Conservation (phyloP, 2,797 vertebrate genomes). For the Trichosurus vulpecula region DNA sequence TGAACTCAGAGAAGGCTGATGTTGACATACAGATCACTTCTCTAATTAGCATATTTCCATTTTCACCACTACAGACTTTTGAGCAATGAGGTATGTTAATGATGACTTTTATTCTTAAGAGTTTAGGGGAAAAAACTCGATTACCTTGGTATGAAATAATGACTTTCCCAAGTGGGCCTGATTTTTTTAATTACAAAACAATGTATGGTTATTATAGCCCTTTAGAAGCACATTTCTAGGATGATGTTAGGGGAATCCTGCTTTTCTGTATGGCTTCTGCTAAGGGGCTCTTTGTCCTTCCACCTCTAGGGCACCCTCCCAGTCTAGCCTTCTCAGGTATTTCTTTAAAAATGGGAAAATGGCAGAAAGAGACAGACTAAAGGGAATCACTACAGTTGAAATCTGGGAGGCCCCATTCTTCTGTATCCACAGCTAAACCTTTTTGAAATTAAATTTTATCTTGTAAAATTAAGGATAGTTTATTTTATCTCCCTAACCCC, state of each 20-base stretch:
- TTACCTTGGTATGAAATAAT: slow-evolving; percentile 23
- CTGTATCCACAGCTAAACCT: not conserved
- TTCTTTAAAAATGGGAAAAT: slow-evolving; percentile 61
- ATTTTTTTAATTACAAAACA: slow-evolving; percentile 53
- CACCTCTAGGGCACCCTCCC: slow-evolving; percentile 14
- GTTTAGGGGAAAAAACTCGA: not conserved
- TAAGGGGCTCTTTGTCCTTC: slow-evolving; percentile 46
- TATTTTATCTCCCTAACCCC: not conserved
- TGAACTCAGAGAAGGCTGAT: slow-evolving; percentile 52
- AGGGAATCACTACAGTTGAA: not conserved
- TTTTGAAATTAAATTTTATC: not conserved
- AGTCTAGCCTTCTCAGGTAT: slow-evolving; percentile 42
- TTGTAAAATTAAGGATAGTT: not conserved
- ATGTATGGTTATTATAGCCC: slow-evolving; percentile 49
- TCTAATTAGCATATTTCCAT: slow-evolving; percentile 51
- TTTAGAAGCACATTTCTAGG: slow-evolving; percentile 60
- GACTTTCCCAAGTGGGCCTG: not conserved
- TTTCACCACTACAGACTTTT: slow-evolving; percentile 55
- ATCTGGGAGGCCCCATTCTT: slow-evolving; percentile 21
- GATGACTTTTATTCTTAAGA: slow-evolving; percentile 1
- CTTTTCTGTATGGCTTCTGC: slow-evolving; percentile 41
- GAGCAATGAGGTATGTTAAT: slow-evolving; percentile 17
- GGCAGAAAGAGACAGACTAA: slow-evolving; percentile 39
- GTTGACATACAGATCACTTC: slow-evolving; percentile 60
- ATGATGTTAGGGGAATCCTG: not conserved